Percentiles rank a stretch among this genome's conserved stretches.
Evolutionary conservation across 2,113 vertebrate species (phyloP).

Genomic region (Grammomys dolichurus): DNA sequence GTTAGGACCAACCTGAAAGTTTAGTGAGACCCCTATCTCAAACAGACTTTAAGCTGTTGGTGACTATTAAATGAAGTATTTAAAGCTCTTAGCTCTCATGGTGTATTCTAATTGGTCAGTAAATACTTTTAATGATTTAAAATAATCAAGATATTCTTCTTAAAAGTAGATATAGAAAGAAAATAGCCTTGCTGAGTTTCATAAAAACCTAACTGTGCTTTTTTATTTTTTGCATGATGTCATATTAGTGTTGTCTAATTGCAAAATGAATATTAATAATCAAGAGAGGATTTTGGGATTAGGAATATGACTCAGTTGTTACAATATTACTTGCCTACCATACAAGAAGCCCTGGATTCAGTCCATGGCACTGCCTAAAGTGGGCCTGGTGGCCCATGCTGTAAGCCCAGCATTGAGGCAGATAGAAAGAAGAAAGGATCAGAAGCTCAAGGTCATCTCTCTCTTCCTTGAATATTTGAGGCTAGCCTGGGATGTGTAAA

Average conservation of each 20-base stretch:
- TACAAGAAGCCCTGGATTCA: background rate
- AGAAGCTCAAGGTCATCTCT: background rate
- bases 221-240: constrained; percentile 29
- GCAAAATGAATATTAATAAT: constrained; percentile 15
- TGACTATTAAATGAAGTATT: constrained; percentile 34
- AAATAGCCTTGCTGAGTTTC: constrained; percentile 33
- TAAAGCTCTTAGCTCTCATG: constrained; percentile 41
- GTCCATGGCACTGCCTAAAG: too few relatives aligned
- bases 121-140: constrained; percentile 45
- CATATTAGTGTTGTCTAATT: background rate
- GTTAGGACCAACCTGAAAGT: background rate
- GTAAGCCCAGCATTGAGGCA: background rate
- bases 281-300: background rate
- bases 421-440: background rate
- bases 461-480: background rate
- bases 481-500: background rate
- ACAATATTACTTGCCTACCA: background rate
- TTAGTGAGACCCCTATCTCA: background rate
- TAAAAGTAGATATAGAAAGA: constrained; percentile 15
- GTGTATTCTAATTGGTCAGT: constrained; percentile 7
- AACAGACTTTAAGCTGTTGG: background rate
- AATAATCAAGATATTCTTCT: constrained; percentile 23
- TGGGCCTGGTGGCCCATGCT: background rate
- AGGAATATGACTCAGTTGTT: background rate
- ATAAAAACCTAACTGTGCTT: constrained; percentile 6